Conservation (phyloP, 2,888 invertebrate species). For the Incurvaria masculella region DNA sequence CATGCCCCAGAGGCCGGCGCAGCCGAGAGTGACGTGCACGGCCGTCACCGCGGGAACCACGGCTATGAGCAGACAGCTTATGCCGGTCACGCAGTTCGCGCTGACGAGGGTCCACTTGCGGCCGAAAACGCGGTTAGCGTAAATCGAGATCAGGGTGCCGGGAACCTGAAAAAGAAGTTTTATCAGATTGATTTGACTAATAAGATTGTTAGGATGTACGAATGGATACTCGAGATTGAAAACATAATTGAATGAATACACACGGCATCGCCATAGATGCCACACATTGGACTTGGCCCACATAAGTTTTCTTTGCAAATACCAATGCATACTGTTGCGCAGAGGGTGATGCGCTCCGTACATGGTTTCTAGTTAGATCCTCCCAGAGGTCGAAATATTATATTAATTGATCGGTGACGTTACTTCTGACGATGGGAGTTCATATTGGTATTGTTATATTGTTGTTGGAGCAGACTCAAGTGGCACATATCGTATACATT, state of each 20-base stretch:
- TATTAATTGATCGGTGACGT: neutral
- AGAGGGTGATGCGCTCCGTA: no score
- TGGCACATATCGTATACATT: no score
- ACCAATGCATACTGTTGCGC: no score
- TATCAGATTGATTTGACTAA: no score
- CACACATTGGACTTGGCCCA: no score
- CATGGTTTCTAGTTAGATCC: neutral
- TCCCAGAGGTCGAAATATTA: neutral
- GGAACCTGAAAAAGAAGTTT: slow-evolving; percentile 47
- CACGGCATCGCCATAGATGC: neutral
- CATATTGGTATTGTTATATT: neutral
- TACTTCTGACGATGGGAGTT: neutral
- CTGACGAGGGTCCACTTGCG: slow-evolving; percentile 64
- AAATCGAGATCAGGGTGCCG: slow-evolving; percentile 62
- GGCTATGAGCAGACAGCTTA: slow-evolving; percentile 63
- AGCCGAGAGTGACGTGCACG: slow-evolving; percentile 60
- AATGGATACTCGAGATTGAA: no score
- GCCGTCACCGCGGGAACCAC: slow-evolving; percentile 48
- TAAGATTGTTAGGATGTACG: neutral
- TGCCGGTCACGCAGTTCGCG: slow-evolving; percentile 62
- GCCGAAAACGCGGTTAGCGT: slow-evolving; percentile 63
- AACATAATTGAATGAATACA: slow-evolving; percentile 2
- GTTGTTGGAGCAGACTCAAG: no score
- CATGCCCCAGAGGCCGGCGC: slow-evolving; percentile 75
- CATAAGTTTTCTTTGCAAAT: no score